Base-by-base conservation (phyloP, 2,888 invertebrate genomes). In the Hydrotaea cyrtoneurina region DNA sequence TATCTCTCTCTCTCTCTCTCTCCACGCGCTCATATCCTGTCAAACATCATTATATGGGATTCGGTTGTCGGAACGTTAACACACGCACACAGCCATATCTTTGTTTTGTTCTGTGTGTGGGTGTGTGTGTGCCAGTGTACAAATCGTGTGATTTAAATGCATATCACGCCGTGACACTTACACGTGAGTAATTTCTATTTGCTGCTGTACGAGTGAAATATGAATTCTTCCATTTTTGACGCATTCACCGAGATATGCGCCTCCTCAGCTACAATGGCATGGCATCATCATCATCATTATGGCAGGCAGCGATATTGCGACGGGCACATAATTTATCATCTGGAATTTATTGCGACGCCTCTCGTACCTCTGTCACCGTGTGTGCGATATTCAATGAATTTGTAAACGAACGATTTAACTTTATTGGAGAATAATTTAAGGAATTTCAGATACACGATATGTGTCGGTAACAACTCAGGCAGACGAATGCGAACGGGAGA, bases 131-230 rank as follows among this genome's bases (percentile, higher is more conserved):
- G 39, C 13, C 13, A 39, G 39, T 4, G 19, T 66, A n/a, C 15
- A 31, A 64, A 64, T 64, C 21, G n/a, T 13, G 21, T 50, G n/a
- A 69, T 69, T 50, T 15, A 23, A 46, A 69, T 69, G 50, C 69
- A 46, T 50, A 69, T 46, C 69, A 69, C 50, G 69, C 26, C 39
- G 43, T 50, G 26, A 69, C 46, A 50, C 46, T 69, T 69, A 50
- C 69, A 69, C 69, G 69, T 69, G 69, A 69, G 46, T 69, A 69
- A 69, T 69, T 46, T 69, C 19, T 50, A 69, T 15, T 23, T 55
- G 10, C 55, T n/a, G 19, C 2, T 21, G 21, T 21, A 21, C 55
- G 19, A 69, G 19, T 36, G n/a, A 23, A 50, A 69, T 50, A 26
- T 69, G 15, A 46, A 69, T 69, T 50, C 26, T 26, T 50, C 69